phyloP scores from a whole-genome alignment of 30 jellyfish, hydroid and myxozoan genomes.

The Catostylus mosaicus region DNA sequence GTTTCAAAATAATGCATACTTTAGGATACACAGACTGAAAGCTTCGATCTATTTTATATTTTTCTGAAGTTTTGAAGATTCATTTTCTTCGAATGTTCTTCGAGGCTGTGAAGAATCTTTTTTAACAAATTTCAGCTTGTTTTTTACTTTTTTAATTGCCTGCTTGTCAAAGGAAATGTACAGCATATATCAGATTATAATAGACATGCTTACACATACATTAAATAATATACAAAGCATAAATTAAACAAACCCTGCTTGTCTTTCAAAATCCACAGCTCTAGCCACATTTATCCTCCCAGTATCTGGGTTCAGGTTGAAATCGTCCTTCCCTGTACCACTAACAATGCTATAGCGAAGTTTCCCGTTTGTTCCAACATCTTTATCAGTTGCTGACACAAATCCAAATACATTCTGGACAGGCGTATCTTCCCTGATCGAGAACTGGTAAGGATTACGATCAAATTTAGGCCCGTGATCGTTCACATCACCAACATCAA shows the following conservation, averaged over 20 bases:
- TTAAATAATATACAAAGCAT: no score
- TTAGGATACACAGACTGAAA: no score
- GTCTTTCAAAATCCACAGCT: conserved; percentile 53
- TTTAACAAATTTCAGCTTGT: no score
- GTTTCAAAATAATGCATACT: no score
- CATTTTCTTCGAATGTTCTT: no score
- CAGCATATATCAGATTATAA: no score
- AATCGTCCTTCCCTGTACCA: conserved; percentile 50
- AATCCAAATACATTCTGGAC: conserved; percentile 26
- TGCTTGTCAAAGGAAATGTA: no score
- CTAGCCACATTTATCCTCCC: conserved; percentile 53
- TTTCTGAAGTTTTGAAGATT: no score
- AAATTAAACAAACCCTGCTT: conserved; percentile 8
- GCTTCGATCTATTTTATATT: no score
- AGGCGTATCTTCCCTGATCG: conserved; percentile 53
- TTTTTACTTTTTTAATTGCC: no score
- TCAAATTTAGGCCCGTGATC: conserved; percentile 82
- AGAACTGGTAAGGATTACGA: conserved; percentile 23
- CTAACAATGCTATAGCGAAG: conserved; percentile 37
- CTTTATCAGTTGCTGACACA: conserved; percentile 76
- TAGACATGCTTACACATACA: no score
- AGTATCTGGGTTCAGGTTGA: conserved; percentile 42
- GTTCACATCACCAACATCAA: conserved; percentile 70
- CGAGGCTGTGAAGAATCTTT: no score
- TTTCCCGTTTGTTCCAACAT: conserved; percentile 64